Evolutionary conservation across 2,888 invertebrate genomes (phyloP).

Genomic region (Stenoptilia bipunctidactyla): DNA sequence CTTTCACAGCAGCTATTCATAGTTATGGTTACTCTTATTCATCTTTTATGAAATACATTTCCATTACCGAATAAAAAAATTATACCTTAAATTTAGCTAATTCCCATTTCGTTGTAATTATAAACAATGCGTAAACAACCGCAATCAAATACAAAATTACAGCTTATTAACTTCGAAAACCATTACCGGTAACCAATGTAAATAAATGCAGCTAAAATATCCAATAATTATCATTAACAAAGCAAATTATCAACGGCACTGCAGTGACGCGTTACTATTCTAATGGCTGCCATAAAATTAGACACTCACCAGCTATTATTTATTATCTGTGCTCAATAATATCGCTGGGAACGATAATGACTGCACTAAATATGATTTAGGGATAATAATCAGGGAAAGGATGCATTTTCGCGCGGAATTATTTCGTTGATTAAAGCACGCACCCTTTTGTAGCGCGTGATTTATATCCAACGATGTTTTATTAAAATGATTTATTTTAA

Average conservation of each 20-base stretch:
- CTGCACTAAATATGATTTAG: slow-evolving; percentile 53
- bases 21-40: too few relatives aligned
- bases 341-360: slow-evolving; percentile 37
- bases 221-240: neutral
- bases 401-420: slow-evolving; percentile 16
- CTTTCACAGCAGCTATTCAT: too few relatives aligned
- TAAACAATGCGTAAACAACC: too few relatives aligned
- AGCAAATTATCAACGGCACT: neutral
- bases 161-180: too few relatives aligned
- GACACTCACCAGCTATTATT: slow-evolving; percentile 36
- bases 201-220: neutral
- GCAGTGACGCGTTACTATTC: slow-evolving; percentile 1
- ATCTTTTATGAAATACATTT: too few relatives aligned
- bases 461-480: neutral
- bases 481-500: too few relatives aligned
- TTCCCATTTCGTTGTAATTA: too few relatives aligned
- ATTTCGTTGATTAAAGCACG: slow-evolving; percentile 1
- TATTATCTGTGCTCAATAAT: slow-evolving; percentile 39
- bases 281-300: slow-evolving; percentile 23
- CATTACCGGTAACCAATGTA: neutral
- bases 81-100: too few relatives aligned
- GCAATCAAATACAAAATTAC: too few relatives aligned
- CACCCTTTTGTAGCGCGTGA: slow-evolving; percentile 1
- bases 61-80: too few relatives aligned
- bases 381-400: slow-evolving; percentile 35